Evolutionary conservation across 2,797 vertebrate species (phyloP).

Genomic region (Tauraco hartlaubi): DNA sequence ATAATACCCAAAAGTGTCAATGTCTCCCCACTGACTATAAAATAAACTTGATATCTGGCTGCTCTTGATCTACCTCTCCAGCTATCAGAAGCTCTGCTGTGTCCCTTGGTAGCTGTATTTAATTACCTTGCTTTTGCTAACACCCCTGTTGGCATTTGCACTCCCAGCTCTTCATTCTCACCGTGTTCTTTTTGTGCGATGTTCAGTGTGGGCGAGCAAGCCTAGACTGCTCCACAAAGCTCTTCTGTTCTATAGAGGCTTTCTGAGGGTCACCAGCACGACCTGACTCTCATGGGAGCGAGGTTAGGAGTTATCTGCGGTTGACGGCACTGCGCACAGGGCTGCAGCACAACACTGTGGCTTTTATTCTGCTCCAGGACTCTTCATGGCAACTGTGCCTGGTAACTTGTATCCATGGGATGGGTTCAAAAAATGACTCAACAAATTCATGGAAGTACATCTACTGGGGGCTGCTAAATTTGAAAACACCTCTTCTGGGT

Average conservation of each 20-base stretch:
- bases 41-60: neutral
- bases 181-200: rapidly evolving
- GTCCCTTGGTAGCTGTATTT: neutral
- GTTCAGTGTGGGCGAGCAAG: neutral
- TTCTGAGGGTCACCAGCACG: neutral
- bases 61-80: neutral
- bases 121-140: neutral
- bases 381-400: neutral
- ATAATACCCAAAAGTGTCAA: neutral
- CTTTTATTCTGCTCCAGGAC: neutral
- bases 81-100: neutral
- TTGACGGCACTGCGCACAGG: neutral
- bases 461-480: neutral
- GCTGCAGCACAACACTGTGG: neutral
- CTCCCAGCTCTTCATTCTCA: neutral
- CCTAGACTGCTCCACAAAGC: neutral
- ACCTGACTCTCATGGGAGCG: neutral
- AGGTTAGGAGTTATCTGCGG: neutral
- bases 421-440: neutral
- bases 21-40: neutral
- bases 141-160: neutral
- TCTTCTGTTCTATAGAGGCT: neutral
- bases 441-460: neutral
- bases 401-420: neutral
- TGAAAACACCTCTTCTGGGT: neutral